Evolutionary conservation across 2,797 vertebrate species (phyloP).

Genomic region (Gymnocypris eckloni): DNA sequence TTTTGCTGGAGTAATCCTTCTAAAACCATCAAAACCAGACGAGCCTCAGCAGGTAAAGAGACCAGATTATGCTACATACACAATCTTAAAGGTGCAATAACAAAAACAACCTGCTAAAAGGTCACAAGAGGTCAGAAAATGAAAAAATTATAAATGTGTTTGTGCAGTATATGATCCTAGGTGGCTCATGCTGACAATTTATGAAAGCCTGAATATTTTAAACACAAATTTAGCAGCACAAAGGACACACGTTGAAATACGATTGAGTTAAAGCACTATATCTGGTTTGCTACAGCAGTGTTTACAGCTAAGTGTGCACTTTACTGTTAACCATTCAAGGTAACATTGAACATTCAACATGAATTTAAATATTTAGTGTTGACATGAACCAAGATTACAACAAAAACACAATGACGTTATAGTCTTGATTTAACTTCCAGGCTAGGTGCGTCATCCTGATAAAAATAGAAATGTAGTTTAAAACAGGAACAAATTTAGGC

Average conservation of each 20-base stretch:
- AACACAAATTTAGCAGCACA: not conserved
- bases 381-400: not conserved
- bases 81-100: not conserved
- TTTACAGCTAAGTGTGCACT: not conserved
- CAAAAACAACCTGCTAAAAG: not conserved
- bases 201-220: not conserved
- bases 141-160: not conserved
- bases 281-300: not conserved
- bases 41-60: not conserved
- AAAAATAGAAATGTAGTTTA: conserved; percentile 12
- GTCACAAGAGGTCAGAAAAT: not conserved
- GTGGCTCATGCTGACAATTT: not conserved
- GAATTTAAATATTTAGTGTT: not conserved
- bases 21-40: not conserved
- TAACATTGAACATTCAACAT: not conserved
- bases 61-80: not conserved
- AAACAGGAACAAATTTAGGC: conserved; percentile 38
- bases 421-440: not conserved
- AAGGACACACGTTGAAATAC: not conserved
- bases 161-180: not conserved
- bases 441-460: conserved; percentile 7
- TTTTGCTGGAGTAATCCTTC: not conserved
- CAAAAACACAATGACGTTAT: not conserved
- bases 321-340: not conserved
- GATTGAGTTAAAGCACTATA: not conserved